Conservation (phyloP, 2,888 invertebrate genomes). For the Meliscaeva auricollis region DNA sequence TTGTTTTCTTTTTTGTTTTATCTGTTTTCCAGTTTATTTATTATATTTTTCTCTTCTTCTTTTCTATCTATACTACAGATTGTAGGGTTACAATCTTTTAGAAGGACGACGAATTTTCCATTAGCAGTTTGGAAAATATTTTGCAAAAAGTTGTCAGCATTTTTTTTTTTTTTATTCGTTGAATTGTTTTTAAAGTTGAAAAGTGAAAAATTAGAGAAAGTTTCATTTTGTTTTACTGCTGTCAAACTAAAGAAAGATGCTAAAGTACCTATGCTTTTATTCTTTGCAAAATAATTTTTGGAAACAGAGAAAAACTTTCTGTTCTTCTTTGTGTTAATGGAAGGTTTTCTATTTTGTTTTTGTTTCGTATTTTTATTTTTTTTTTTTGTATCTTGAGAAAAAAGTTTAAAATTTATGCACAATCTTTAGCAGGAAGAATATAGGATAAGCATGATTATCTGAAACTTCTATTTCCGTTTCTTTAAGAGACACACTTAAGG, state of each 20-base stretch:
- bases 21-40: conserved; percentile 27
- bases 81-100: background rate
- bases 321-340: no score
- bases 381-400: background rate
- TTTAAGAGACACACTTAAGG: no score
- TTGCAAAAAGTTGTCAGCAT: conserved; percentile 44
- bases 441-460: no score
- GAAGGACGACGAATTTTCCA: conserved; percentile 50
- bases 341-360: no score
- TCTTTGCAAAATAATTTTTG: background rate
- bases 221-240: conserved; percentile 23
- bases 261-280: conserved; percentile 16
- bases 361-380: background rate
- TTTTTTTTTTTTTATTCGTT: no score
- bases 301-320: conserved; percentile 1
- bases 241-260: conserved; percentile 3
- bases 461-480: no score
- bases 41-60: conserved; percentile 11
- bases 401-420: no score
- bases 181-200: conserved; percentile 59
- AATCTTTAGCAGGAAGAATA: no score
- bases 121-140: conserved; percentile 56
- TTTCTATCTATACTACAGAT: background rate
- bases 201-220: conserved; percentile 58
- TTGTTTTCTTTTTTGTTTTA: conserved; percentile 9